Conservation (phyloP, 2,797 vertebrate species). For the Anniella stebbinsi region DNA sequence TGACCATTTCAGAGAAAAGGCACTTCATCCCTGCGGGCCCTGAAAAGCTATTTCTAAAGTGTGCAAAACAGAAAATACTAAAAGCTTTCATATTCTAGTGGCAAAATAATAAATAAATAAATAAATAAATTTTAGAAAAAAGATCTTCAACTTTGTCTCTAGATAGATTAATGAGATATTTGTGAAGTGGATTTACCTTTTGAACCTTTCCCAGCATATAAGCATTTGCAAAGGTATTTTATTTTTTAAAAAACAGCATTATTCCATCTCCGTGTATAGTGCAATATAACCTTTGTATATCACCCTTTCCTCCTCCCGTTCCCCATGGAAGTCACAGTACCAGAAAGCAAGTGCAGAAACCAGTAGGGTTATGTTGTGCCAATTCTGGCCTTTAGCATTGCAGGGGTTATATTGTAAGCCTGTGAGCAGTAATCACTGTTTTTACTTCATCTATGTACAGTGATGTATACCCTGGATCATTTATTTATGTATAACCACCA, state of each 20-base stretch:
- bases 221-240: conserved; percentile 1
- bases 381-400: neutral
- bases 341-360: neutral
- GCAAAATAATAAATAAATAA: too few relatives aligned
- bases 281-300: too few relatives aligned
- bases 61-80: conserved; percentile 4
- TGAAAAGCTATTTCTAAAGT: conserved; percentile 15
- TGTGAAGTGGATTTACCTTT: conserved; percentile 28
- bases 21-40: neutral
- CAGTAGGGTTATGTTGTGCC: neutral
- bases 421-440: neutral
- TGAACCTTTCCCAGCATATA: conserved; percentile 4
- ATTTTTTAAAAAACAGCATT: neutral
- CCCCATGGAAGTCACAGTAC: neutral
- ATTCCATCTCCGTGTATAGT: neutral
- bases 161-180: conserved; percentile 4
- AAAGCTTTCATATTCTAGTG: neutral
- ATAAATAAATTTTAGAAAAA: neutral
- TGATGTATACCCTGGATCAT: too few relatives aligned
- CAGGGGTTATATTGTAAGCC: neutral
- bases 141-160: conserved; percentile 5
- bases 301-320: neutral
- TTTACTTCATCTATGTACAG: too few relatives aligned
- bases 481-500: too few relatives aligned
- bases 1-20: conserved; percentile 27